Base-by-base conservation (phyloP, 2,797 vertebrate genomes). In the Sorex maritimensis region DNA sequence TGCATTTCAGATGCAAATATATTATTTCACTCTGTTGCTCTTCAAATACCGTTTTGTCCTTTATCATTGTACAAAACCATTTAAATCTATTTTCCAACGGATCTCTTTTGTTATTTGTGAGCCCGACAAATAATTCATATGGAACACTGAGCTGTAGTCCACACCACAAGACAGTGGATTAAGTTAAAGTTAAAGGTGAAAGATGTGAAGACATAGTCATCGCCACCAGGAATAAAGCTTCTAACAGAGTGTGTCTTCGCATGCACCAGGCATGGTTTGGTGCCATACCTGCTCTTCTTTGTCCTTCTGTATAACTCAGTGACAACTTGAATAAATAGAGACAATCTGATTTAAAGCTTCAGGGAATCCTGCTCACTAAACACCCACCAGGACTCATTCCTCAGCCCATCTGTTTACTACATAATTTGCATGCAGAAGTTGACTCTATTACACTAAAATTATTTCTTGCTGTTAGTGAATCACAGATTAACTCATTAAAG, bases 91-190 rank as follows among this genome's bases (percentile, higher is more conserved):
- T 86, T 77, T 28, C 38, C 71, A 23, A 34, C 9, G 67, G 9
- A n/a, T 52, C 58, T 34, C 6, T 72, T 94, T 71, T 63, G 46
- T 86, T 34, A 2, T 71, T 79, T 81, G 49, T 52, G 38, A 81
- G 93, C 92, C 80, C 90, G 98, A 98, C 96, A 61, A 98, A 97
- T 98, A 58, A 98, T 99, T 49, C 97, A 96, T 98, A 87, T 98
- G 96, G 74, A 96, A 96, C 3, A 23, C 83, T 0, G 94, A 96
- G 30, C 82, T 84, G 28, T 81, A 55, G 78, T 96, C 73, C 63
- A 97, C 94, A 83, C 93, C 92, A 61, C 34, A 98, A 98, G 97
- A 98, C 97, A 0, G 94, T 96, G 0, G 97, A 98, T 93, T 98
- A 98, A 83, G 97, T 98, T 98, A 94, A 98, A 98, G 94, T 98